These are phyloP conservation scores for Platysteira castanea DNA, from an alignment of 2,113 vertebrate genomes.

Conservation along the genomic window DNA sequence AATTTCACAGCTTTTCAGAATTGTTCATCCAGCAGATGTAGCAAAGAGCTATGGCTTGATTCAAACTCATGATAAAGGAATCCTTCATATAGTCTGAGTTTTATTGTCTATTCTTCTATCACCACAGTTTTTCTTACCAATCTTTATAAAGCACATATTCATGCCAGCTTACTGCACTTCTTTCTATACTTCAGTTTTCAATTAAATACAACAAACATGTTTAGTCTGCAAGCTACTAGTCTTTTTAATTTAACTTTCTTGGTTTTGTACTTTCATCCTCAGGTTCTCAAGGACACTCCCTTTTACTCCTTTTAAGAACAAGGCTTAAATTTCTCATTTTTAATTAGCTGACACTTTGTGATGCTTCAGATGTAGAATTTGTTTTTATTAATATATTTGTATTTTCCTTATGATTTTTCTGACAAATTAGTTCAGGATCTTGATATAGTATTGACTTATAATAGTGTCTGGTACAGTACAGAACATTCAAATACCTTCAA, in stretches of 20 bases:
- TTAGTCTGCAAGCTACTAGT: not conserved
- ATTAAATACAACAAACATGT: not conserved
- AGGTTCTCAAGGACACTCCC: not conserved
- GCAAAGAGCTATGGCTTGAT: not conserved
- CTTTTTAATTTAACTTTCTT: not conserved
- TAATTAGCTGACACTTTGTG: not conserved
- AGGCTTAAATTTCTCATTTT: not conserved
- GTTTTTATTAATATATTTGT: not conserved
- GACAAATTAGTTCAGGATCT: not conserved
- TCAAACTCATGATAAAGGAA: not conserved
- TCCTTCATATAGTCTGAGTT: not conserved
- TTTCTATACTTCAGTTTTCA: not conserved
- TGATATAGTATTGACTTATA: not conserved
- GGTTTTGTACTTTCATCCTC: not conserved
- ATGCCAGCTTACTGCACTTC: not conserved
- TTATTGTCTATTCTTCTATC: not conserved
- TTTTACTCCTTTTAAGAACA: not conserved
- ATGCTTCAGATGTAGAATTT: not conserved
- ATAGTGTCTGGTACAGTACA: not conserved
- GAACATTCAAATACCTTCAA: not conserved
- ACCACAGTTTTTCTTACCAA: not conserved
- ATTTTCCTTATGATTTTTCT: not conserved
- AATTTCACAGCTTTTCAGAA: not conserved
- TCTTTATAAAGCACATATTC: not conserved
- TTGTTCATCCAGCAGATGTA: not conserved